phyloP scores from a whole-genome alignment of 2,888 invertebrate genomes.

The Miltochrista miniata region DNA sequence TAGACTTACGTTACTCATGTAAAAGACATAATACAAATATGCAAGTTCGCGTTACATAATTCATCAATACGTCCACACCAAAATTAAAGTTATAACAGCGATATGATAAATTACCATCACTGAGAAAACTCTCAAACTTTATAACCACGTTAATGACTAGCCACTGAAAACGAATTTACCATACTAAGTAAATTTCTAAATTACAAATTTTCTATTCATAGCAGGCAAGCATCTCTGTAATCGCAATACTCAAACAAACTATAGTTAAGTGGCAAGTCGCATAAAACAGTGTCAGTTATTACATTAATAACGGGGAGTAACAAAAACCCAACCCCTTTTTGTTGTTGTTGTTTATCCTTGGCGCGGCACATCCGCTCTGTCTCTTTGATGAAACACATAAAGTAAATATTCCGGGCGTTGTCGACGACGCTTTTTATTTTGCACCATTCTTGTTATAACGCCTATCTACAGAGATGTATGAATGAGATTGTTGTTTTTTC shows the following conservation, averaged over 20 bases:
- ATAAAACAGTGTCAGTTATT: conserved; percentile 82
- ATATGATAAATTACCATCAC: conserved; percentile 5
- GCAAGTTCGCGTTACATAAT: neutral
- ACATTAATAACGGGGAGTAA: conserved; percentile 76
- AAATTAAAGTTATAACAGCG: neutral
- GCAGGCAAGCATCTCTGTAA: conserved; percentile 29
- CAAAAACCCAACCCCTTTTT: conserved; percentile 73
- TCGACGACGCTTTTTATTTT: conserved; percentile 50
- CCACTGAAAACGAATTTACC: conserved; percentile 28
- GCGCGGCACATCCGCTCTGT: conserved; percentile 51
- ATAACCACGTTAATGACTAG: conserved; percentile 20
- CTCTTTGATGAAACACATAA: conserved; percentile 55
- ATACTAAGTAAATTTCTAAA: conserved; percentile 9
- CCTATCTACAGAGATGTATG: conserved; percentile 50
- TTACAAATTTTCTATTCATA: conserved; percentile 43
- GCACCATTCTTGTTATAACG: conserved; percentile 43
- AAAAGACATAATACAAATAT: neutral
- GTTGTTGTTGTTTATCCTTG: conserved; percentile 55
- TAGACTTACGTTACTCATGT: neutral
- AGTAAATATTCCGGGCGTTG: conserved; percentile 42
- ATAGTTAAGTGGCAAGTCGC: conserved; percentile 72
- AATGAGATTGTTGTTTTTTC: conserved; percentile 39
- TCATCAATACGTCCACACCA: neutral
- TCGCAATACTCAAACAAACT: conserved; percentile 49
- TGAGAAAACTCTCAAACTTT: conserved; percentile 3